Evolutionary conservation across 2,888 invertebrate species (phyloP).

Genomic region (Eurois occulta): DNA sequence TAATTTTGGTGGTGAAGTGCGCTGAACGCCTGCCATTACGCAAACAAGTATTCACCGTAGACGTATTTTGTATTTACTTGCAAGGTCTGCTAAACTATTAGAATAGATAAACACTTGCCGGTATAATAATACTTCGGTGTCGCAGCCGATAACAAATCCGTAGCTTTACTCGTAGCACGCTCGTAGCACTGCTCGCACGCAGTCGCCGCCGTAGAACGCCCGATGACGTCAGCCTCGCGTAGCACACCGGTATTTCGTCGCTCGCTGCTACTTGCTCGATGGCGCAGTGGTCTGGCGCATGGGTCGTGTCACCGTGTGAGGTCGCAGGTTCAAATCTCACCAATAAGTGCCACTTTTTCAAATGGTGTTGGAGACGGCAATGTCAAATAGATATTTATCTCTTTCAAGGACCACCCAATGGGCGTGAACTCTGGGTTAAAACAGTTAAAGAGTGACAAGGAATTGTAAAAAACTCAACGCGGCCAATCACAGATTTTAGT

Average conservation of each 20-base stretch:
- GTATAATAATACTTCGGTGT: slow-evolving; percentile 1
- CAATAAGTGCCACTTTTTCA: slow-evolving; percentile 1
- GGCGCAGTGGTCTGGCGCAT: slow-evolving; percentile 1
- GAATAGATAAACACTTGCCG: neutral
- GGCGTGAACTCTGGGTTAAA: neutral
- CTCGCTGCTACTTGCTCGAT: neutral
- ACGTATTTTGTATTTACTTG: neutral
- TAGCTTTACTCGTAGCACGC: slow-evolving; percentile 1
- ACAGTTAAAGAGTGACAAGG: slow-evolving; percentile 13
- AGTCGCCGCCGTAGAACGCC: slow-evolving; percentile 2
- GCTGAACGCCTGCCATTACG: slow-evolving; percentile 4
- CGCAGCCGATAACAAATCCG: slow-evolving; percentile 14
- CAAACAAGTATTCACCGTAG: neutral
- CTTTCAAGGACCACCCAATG: neutral
- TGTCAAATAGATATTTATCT: slow-evolving; percentile 1
- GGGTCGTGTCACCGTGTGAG: neutral
- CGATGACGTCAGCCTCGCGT: slow-evolving; percentile 20
- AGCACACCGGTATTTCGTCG: slow-evolving; percentile 15
- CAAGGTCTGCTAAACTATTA: neutral
- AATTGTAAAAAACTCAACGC: neutral
- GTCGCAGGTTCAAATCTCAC: slow-evolving; percentile 12
- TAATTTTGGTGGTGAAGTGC: slow-evolving; percentile 6
- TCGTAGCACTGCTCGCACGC: slow-evolving; percentile 5
- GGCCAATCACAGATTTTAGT: slow-evolving; percentile 11
- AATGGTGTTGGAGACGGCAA: neutral